phyloP scores from a whole-genome alignment of 1,140 invertebrate genomes.

The Ceratitis capitata region DNA sequence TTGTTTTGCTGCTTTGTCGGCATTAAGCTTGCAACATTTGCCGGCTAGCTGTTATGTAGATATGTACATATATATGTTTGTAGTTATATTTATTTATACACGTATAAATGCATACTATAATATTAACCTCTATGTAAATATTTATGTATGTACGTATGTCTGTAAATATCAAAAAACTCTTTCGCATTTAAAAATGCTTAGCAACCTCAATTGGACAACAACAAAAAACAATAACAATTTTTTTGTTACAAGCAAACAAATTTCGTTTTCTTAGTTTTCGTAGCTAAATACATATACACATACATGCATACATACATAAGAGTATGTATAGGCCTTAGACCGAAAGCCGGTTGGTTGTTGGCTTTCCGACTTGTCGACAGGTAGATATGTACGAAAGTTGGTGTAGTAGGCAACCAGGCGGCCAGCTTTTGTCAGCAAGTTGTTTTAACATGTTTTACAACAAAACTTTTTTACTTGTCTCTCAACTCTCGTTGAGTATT shows the following conservation, averaged over 20 bases:
- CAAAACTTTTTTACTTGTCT: background rate
- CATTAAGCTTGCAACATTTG: background rate
- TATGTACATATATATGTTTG: background rate
- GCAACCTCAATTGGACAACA: background rate
- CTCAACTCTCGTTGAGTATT: background rate
- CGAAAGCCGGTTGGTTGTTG: too few species aligned
- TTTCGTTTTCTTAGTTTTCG: too few species aligned
- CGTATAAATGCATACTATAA: too few species aligned
- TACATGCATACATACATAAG: background rate
- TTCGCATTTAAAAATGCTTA: background rate
- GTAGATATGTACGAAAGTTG: constrained; percentile 21
- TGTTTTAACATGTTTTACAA: constrained; percentile 8
- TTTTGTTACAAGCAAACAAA: background rate
- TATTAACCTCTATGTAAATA: too few species aligned
- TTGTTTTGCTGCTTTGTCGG: background rate
- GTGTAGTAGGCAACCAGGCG: constrained; percentile 13
- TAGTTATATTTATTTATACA: too few species aligned
- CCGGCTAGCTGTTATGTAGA: background rate
- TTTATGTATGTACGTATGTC: too few species aligned
- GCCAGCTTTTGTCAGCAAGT: background rate
- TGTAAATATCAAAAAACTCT: too few species aligned
- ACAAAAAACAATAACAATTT: background rate
- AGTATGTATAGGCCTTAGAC: too few species aligned
- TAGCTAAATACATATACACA: too few species aligned
- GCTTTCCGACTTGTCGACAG: background rate